A percentile compares a stretch with the other conserved stretches of the same genome.
These are phyloP conservation scores for Shargacucullia verbasci DNA, from an alignment of 2,888 invertebrate genomes.

Conservation along the genomic window DNA sequence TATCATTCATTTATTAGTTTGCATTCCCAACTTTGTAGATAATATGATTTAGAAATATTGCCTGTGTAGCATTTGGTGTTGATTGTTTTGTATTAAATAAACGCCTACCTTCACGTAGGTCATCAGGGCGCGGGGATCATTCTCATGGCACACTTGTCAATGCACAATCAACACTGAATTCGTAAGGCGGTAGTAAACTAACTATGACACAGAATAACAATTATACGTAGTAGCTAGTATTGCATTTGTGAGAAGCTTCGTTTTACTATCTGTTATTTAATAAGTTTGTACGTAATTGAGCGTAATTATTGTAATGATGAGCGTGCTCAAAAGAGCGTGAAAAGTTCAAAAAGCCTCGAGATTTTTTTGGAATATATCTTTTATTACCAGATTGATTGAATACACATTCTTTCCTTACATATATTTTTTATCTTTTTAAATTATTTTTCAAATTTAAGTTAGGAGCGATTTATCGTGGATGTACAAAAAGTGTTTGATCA, in stretches of 20 bases:
- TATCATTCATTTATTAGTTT: conserved; percentile 38
- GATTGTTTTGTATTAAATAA: conserved; percentile 36
- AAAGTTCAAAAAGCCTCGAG: conserved; percentile 20
- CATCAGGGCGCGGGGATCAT: conserved; percentile 42
- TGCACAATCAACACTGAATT: conserved; percentile 42
- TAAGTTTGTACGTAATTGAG: conserved; percentile 36
- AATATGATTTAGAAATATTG: conserved; percentile 34
- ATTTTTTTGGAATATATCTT: conserved; percentile 21
- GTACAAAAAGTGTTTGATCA: conserved; percentile 57
- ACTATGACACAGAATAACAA: conserved; percentile 44
- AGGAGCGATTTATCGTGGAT: conserved; percentile 44
- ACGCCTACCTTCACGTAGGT: conserved; percentile 35
- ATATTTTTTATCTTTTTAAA: conserved; percentile 33
- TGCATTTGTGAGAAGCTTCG: conserved; percentile 25
- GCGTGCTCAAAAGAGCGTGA: conserved; percentile 46
- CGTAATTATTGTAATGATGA: conserved; percentile 41
- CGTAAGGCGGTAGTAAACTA: conserved; percentile 41
- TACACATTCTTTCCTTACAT: conserved; percentile 25
- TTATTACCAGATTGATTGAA: conserved; percentile 32
- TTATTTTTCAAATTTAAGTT: conserved; percentile 25
- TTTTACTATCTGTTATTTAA: conserved; percentile 43
- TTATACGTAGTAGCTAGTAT: conserved; percentile 27
- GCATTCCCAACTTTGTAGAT: conserved; percentile 22
- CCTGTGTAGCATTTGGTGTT: conserved; percentile 43
- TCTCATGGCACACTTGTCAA: conserved; percentile 52